Evolutionary conservation across 1,140 invertebrate species (phyloP).

Genomic region (Drosophila ercepeae): DNA sequence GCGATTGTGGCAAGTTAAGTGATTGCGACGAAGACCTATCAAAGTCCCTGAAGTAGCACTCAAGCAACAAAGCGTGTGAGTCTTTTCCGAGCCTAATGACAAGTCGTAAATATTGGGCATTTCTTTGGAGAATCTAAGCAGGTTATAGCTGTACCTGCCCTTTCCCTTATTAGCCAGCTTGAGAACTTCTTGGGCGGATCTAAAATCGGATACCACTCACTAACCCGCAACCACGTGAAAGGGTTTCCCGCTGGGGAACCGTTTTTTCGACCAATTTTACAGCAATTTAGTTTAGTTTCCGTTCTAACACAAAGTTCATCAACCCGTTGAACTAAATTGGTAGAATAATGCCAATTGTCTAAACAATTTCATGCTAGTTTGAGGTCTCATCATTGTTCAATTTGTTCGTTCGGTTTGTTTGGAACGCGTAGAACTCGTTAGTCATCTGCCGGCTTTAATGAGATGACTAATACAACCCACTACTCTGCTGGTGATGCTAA

Average conservation of each 20-base stretch:
- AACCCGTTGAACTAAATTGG: slow-evolving; percentile 27
- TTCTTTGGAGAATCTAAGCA: not conserved
- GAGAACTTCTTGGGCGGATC: too few relatives aligned
- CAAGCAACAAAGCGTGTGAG: too few relatives aligned
- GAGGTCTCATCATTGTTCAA: slow-evolving; percentile 29
- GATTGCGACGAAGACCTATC: not conserved
- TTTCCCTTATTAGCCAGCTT: too few relatives aligned
- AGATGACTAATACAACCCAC: slow-evolving; percentile 54
- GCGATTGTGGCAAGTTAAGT: slow-evolving; percentile 22
- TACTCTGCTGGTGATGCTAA: slow-evolving; percentile 20
- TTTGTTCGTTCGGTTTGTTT: slow-evolving; percentile 11
- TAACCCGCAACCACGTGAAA: slow-evolving; percentile 13
- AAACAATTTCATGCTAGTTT: slow-evolving; percentile 37
- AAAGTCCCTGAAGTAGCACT: slow-evolving; percentile 1
- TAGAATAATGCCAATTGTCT: slow-evolving; percentile 20
- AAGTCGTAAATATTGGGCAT: not conserved
- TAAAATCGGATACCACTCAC: slow-evolving; percentile 33
- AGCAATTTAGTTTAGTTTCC: slow-evolving; percentile 56
- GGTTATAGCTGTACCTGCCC: too few relatives aligned
- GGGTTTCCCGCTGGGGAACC: slow-evolving; percentile 27
- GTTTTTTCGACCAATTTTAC: slow-evolving; percentile 41
- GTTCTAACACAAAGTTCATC: slow-evolving; percentile 40
- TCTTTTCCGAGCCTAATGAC: not conserved
- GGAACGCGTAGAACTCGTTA: slow-evolving; percentile 33
- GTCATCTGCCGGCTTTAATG: slow-evolving; percentile 38